phyloP scores from a whole-genome alignment of 2,113 vertebrate species.

The Ailuropoda melanoleuca region DNA sequence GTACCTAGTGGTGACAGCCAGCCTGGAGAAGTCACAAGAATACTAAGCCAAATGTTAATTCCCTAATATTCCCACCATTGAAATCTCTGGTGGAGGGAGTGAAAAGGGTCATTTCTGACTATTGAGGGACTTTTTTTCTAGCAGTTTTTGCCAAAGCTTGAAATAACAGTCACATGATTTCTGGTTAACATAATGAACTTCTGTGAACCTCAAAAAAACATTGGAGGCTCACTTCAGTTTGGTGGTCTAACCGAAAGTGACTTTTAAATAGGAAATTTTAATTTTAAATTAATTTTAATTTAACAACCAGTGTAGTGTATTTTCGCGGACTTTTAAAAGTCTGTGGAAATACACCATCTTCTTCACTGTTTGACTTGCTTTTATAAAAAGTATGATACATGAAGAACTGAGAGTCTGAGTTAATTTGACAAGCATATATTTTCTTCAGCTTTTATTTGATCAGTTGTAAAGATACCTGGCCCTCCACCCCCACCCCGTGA shows the following conservation, averaged over 20 bases:
- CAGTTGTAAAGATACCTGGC: not conserved
- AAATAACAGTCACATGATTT: slow-evolving; percentile 64
- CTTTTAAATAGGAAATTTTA: slow-evolving; percentile 6
- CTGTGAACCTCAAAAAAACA: slow-evolving; percentile 39
- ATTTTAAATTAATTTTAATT: not conserved
- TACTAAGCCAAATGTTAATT: slow-evolving; percentile 55
- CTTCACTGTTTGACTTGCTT: not conserved
- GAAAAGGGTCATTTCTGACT: slow-evolving; percentile 41
- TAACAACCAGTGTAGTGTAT: not conserved
- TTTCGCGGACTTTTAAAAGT: not conserved
- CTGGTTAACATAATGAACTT: slow-evolving; percentile 56
- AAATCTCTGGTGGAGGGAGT: not conserved
- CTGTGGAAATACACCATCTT: not conserved
- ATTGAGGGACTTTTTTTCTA: slow-evolving; percentile 49
- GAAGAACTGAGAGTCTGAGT: not conserved
- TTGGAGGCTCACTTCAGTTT: not conserved
- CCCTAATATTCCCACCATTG: not conserved
- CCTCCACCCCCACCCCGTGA: not conserved
- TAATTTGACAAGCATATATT: not conserved
- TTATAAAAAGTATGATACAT: not conserved
- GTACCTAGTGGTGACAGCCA: not conserved
- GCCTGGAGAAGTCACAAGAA: not conserved
- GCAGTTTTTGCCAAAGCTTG: slow-evolving; percentile 51
- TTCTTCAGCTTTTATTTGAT: slow-evolving; percentile 1
- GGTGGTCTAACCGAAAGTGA: not conserved